Evolutionary conservation across 2,888 invertebrate genomes (phyloP), one percentile per base, ranked within the genome.

Genomic region (Scelioninae gen. 2): DNA sequence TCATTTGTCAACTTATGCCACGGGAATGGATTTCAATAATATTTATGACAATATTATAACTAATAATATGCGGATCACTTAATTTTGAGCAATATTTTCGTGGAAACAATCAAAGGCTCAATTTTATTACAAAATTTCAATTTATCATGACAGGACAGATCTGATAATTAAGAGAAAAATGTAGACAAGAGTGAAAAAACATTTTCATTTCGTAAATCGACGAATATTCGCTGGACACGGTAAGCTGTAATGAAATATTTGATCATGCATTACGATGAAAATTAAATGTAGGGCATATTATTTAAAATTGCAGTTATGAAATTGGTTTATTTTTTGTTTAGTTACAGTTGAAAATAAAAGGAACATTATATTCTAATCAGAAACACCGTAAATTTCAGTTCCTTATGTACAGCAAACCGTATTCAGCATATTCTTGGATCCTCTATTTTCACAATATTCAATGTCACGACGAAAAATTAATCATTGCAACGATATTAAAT

Each of bases 171-270:
- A 39, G 48, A 39, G 41, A 50, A 58, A 58, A 33, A 48, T 61
- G 45, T 53, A 65, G 46, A 67, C 55, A 69, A 55, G 53, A 69
- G 69, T 69, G 61, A 60, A 68, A 60, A 31, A 69, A 60, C 39
- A 28, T 37, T 39, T 50, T 61, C 45, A 53, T 53, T 61, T 53
- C 18, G 15, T 39, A 41, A 60, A 61, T 45, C 37, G 68, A 60
- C 37, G 25, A 37, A 13, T 4, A 31, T 28, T 61, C 28, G 55
- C 33, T 22, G 48, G 61, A 55, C 61, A 69, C 39, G 31, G 13
- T 31, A 52, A 69, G 35, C 43, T 43, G 46, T 25, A 19, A 22
- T 13, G 13, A 52, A 55, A 53, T 55, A 41, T 28, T 53, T 43
- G 43, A 25, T 9, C 16, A 1, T 53, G 10, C 16, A 13, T 45